A percentile compares a stretch with the other conserved stretches of the same genome.
Conservation (phyloP, 2,888 invertebrate genomes). For the Mimachlamys varia region DNA sequence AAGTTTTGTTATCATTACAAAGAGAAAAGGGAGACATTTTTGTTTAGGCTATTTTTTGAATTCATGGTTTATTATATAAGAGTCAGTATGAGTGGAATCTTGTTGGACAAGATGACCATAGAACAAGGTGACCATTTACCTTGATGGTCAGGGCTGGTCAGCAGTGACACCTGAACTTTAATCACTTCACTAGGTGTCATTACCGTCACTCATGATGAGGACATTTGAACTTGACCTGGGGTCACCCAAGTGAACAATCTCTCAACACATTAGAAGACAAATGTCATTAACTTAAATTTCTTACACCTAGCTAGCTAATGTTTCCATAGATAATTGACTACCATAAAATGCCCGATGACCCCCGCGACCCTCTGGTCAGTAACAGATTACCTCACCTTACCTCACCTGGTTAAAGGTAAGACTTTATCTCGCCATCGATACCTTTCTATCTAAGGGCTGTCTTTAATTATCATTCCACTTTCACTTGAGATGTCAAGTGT, state of each 20-base stretch:
- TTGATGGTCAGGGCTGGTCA: neutral
- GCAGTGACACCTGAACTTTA: neutral
- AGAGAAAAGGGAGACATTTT: too few relatives aligned
- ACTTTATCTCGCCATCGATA: neutral
- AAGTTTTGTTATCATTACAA: neutral
- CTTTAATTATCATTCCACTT: slow-evolving; percentile 12
- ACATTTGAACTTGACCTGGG: slow-evolving; percentile 10
- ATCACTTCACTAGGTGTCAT: neutral
- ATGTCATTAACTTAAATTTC: slow-evolving; percentile 21
- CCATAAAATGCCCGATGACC: neutral
- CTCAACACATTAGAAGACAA: neutral
- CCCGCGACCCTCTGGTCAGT: neutral
- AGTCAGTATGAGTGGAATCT: too few relatives aligned
- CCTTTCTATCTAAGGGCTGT: neutral
- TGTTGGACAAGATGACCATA: too few relatives aligned
- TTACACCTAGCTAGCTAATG: neutral
- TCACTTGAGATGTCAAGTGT: neutral
- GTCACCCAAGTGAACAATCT: neutral
- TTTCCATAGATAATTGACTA: neutral
- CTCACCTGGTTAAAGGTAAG: neutral
- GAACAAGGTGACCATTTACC: neutral
- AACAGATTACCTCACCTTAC: neutral
- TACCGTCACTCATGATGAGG: neutral
- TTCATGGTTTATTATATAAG: too few relatives aligned
- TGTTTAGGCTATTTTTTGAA: too few relatives aligned